phyloP scores from a whole-genome alignment of 2,888 invertebrate genomes.

The Hydrotaea cyrtoneurina region DNA sequence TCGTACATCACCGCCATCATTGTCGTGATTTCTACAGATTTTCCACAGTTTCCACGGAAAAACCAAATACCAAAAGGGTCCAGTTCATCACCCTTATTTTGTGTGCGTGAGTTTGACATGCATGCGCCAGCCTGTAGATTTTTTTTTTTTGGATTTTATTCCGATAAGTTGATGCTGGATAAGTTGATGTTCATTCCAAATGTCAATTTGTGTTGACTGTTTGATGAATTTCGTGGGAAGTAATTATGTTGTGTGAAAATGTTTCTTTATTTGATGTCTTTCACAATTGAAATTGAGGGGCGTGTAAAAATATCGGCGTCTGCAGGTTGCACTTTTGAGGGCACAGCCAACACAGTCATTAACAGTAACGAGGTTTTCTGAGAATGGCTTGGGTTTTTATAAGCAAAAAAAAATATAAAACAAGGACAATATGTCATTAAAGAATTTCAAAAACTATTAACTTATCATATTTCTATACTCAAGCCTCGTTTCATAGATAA shows the following conservation, averaged over 20 bases:
- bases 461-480: too few relatives aligned
- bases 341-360: too few relatives aligned
- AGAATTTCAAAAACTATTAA: too few relatives aligned
- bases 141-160: conserved; percentile 19
- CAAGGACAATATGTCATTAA: neutral
- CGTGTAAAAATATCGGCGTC: neutral
- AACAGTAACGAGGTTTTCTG: too few relatives aligned
- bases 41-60: conserved; percentile 34
- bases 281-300: neutral
- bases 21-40: conserved; percentile 10
- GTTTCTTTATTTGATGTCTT: neutral
- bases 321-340: neutral
- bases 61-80: neutral
- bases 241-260: conserved; percentile 30
- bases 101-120: neutral
- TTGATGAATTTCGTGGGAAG: conserved; percentile 61
- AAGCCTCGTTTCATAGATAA: too few relatives aligned
- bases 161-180: conserved; percentile 26
- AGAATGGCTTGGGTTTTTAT: neutral
- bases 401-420: neutral
- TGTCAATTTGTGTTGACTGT: conserved; percentile 61
- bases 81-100: conserved; percentile 24
- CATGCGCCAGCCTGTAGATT: neutral
- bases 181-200: conserved; percentile 53
- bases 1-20: conserved; percentile 36